Percentiles rank a stretch among this genome's conserved stretches.
Conservation (phyloP, 2,113 vertebrate genomes). For the Eretmochelys imbricata region DNA sequence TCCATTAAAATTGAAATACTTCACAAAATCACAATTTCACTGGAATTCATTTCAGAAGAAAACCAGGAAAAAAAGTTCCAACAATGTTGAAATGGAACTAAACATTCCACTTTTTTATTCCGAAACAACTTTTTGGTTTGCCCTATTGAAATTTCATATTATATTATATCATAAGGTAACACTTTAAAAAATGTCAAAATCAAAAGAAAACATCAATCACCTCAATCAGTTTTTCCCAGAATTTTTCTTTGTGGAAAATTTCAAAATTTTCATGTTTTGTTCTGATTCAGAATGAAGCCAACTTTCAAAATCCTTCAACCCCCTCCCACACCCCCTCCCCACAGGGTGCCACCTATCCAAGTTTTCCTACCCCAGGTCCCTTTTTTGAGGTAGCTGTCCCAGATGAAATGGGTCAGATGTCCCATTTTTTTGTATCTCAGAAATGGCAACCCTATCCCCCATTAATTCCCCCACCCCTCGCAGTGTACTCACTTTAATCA, state of each 20-base stretch:
- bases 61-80: background rate
- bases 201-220: too few relatives aligned
- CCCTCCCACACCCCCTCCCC: too few relatives aligned
- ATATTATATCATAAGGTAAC: background rate
- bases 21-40: background rate
- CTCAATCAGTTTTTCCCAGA: too few relatives aligned
- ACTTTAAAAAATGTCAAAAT: background rate
- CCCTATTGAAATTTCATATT: background rate
- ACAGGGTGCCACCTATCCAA: background rate
- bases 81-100: background rate
- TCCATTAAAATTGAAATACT: too few relatives aligned
- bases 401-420: background rate
- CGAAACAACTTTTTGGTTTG: background rate
- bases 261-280: background rate
- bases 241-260: too few relatives aligned
- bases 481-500: conserved; percentile 18
- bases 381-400: background rate
- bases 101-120: background rate
- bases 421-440: background rate
- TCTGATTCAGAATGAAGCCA: background rate
- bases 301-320: background rate
- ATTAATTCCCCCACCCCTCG: background rate
- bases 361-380: background rate
- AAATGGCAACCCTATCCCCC: background rate
- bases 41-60: background rate